Evolutionary conservation across 2,888 invertebrate species (phyloP).

Genomic region (Trichopria drosophilae): DNA sequence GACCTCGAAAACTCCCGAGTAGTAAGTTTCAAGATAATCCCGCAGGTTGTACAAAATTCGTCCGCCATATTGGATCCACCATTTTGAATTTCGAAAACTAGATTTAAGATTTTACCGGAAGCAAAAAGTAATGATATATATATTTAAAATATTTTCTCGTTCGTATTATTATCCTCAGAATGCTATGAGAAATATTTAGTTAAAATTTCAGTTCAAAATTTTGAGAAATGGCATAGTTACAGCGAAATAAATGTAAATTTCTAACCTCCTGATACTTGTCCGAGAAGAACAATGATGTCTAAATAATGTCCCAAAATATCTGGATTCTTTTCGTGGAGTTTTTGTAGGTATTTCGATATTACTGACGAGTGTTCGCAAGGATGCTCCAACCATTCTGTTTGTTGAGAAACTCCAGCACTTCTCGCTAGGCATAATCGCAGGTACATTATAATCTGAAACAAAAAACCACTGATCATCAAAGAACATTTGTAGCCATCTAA

Average conservation of each 20-base stretch:
- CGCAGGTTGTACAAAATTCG: too few relatives aligned
- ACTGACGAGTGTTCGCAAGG: conserved; percentile 69
- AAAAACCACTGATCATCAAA: conserved; percentile 19
- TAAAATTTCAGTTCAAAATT: too few relatives aligned
- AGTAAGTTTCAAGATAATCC: too few relatives aligned
- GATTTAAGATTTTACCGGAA: too few relatives aligned
- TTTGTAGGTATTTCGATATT: conserved; percentile 67
- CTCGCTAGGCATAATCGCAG: conserved; percentile 77
- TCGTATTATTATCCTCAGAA: too few relatives aligned
- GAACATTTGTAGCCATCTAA: neutral
- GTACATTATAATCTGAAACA: conserved; percentile 74
- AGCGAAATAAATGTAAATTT: conserved; percentile 16
- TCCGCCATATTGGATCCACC: too few relatives aligned
- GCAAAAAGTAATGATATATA: too few relatives aligned
- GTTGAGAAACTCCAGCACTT: conserved; percentile 63
- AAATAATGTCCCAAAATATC: conserved; percentile 71
- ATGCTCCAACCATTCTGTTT: conserved; percentile 60
- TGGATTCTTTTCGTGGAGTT: conserved; percentile 61
- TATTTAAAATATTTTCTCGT: too few relatives aligned
- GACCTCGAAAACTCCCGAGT: too few relatives aligned
- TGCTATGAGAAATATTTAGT: too few relatives aligned
- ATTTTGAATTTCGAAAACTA: too few relatives aligned
- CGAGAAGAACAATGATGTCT: conserved; percentile 67
- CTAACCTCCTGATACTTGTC: conserved; percentile 70
- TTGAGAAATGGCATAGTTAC: too few relatives aligned